phyloP scores from a whole-genome alignment of 2,888 invertebrate genomes.

The Lingula anatina region DNA sequence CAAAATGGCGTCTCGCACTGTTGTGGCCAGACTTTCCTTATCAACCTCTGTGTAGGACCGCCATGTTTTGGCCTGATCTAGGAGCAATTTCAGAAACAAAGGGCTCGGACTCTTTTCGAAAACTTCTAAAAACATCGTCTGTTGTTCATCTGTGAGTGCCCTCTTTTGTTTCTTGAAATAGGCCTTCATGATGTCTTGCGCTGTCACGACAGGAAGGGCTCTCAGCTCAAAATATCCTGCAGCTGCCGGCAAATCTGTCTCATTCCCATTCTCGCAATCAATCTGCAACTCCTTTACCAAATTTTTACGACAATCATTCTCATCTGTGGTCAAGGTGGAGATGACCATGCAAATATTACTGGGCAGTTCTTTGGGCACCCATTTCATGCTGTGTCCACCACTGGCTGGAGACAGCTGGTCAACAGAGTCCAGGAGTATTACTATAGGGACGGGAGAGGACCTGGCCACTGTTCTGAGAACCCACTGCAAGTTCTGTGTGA shows the following conservation, averaged over 20 bases:
- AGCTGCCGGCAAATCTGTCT: background rate
- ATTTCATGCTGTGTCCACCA: slow-evolving; percentile 12
- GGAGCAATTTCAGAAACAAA: slow-evolving; percentile 19
- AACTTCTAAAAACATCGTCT: slow-evolving; percentile 6
- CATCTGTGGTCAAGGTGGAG: slow-evolving; percentile 6
- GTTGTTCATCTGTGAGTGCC: slow-evolving; percentile 10
- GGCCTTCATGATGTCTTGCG: slow-evolving; percentile 9
- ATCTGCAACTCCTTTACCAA: background rate
- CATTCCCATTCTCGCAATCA: background rate
- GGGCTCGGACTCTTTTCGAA: slow-evolving; percentile 13
- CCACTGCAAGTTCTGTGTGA: slow-evolving; percentile 10
- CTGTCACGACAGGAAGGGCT: slow-evolving; percentile 8
- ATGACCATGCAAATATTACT: slow-evolving; percentile 11
- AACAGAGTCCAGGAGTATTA: slow-evolving; percentile 18
- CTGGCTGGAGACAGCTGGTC: slow-evolving; percentile 13
- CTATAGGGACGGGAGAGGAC: too few relatives aligned
- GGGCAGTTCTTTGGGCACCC: slow-evolving; percentile 15
- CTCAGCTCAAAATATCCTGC: slow-evolving; percentile 8
- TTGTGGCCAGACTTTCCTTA: slow-evolving; percentile 1
- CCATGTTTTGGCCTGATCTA: slow-evolving; percentile 17
- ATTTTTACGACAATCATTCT: slow-evolving; percentile 6
- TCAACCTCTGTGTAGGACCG: slow-evolving; percentile 11
- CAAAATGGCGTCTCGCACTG: slow-evolving; percentile 14
- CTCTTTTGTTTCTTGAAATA: slow-evolving; percentile 6
- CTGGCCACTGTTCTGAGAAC: too few relatives aligned